These are phyloP conservation scores for Tragopan temminckii DNA, from an alignment of 2,797 vertebrate genomes.

Conservation along the genomic window DNA sequence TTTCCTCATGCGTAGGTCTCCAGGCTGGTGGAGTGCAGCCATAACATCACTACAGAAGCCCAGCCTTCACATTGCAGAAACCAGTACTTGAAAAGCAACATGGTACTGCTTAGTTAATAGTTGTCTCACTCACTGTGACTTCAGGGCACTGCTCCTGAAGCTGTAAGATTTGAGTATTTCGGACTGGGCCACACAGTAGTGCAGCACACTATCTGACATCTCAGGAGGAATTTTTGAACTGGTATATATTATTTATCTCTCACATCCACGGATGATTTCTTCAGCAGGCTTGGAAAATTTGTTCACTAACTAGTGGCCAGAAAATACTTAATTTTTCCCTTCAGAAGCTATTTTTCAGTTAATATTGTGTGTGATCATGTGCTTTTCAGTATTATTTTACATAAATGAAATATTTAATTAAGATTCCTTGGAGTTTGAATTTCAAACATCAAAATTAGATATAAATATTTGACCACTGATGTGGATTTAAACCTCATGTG, in stretches of 20 bases:
- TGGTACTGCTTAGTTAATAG: neutral
- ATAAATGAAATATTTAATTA: neutral
- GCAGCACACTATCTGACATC: neutral
- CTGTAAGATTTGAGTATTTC: neutral
- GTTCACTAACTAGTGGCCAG: neutral
- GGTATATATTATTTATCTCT: neutral
- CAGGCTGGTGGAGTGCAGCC: neutral
- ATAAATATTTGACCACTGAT: neutral
- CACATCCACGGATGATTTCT: neutral
- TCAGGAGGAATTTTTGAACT: constrained; percentile 2
- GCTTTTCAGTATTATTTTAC: neutral
- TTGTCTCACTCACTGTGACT: neutral
- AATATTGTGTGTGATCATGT: neutral
- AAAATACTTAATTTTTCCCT: neutral
- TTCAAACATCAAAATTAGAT: neutral
- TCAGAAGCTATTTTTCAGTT: neutral
- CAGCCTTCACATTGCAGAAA: neutral
- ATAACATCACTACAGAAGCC: neutral
- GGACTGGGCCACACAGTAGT: neutral
- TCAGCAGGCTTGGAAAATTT: neutral
- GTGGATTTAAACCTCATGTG: neutral
- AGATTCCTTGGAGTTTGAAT: neutral
- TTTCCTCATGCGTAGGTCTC: neutral
- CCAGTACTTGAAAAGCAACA: neutral
- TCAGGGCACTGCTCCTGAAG: constrained; percentile 5